Conservation (phyloP, 2,797 vertebrate genomes). For the Pseudomugil gertrudae region DNA sequence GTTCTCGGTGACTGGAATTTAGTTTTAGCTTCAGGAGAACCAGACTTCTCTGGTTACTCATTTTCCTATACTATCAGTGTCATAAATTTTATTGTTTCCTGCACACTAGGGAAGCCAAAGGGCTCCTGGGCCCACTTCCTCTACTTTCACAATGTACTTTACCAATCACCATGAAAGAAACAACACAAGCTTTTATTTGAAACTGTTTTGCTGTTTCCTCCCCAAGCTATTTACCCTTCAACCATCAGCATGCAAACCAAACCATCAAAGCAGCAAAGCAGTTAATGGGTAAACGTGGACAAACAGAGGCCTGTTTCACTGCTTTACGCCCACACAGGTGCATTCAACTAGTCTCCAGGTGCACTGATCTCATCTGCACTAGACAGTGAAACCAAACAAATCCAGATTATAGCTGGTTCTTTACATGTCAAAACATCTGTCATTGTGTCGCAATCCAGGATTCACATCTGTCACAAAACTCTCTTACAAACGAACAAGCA, state of each 20-base stretch:
- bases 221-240: slow-evolving; percentile 35
- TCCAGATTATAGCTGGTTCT: slow-evolving; percentile 64
- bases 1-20: neutral
- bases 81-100: slow-evolving; percentile 1
- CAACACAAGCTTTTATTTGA: slow-evolving; percentile 22
- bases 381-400: slow-evolving; percentile 67
- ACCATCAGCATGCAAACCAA: slow-evolving; percentile 20
- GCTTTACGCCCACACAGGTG: slow-evolving; percentile 71
- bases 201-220: slow-evolving; percentile 1
- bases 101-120: neutral
- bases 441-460: slow-evolving; percentile 57
- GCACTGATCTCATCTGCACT: slow-evolving; percentile 58
- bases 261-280: slow-evolving; percentile 56
- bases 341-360: slow-evolving; percentile 70
- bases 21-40: neutral
- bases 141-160: neutral
- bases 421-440: slow-evolving; percentile 76
- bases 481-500: slow-evolving; percentile 23
- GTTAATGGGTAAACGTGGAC: slow-evolving; percentile 60
- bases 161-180: slow-evolving; percentile 4
- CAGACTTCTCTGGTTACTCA: neutral
- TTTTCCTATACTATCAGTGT: neutral
- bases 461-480: slow-evolving; percentile 45
- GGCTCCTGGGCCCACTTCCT: neutral
- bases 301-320: slow-evolving; percentile 65